Base-by-base conservation (phyloP, 2,888 invertebrate species). In the Cactoblastis cactorum region DNA sequence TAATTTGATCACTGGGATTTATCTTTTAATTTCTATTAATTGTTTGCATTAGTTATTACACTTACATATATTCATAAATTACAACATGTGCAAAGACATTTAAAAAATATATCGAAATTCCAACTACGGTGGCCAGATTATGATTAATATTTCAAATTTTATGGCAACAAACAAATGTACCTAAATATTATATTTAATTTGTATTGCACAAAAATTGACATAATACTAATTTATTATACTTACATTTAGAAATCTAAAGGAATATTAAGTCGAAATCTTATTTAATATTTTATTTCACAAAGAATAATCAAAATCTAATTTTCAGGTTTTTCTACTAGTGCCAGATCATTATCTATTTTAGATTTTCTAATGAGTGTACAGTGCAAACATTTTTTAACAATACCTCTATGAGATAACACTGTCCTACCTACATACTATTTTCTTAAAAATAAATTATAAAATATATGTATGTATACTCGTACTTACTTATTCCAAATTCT, bases 101-200 rank as follows among this genome's bases (percentile, higher is more conserved):
- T 9, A 28, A 3, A 9, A 28, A 28, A 8, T 28, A 28, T 28
- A 1, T 28, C 3, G 6, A 4, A 1, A 28, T 4, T 28, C 9
- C 1, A 28, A 71, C 71, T 71, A 72, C 71, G 72, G 69, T 66
- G 62, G 58, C 69, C 71, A 73, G 71, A 71, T 74, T 53, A 47
- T 56, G 49, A 19, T 46, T 28, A 50, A 49, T n/a, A n/a, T n/a
- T 45, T 48, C 28, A 17, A 8, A 28, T 15, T 28, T 17, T 28
- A 37, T 28, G 12, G 22, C 39, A 19, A 41, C 5, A 22, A 22
- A 12, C 12, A 17, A n/a, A 34, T 49, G 38, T 63, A 55, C 54
- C 57, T 58, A 51, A 59, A 54, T 58, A 50, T 35, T 51, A 57
- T 52, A 61, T 24, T 38, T 28, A 58, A 15, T 11, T 58, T 49